phyloP scores from a whole-genome alignment of 2,113 vertebrate species.

The Psophia crepitans region DNA sequence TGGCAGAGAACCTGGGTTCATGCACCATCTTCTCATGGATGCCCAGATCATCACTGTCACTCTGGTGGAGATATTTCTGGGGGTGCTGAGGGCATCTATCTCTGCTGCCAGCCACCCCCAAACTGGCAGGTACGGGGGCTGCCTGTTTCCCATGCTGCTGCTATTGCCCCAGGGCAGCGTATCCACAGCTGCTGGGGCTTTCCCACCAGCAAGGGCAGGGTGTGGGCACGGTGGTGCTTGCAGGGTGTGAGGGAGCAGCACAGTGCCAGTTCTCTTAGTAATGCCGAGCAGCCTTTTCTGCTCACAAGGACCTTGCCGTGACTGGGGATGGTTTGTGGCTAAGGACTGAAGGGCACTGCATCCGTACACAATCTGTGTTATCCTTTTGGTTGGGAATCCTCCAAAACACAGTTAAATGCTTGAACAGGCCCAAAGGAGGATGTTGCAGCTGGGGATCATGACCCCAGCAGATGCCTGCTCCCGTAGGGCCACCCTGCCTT shows the following conservation, averaged over 20 bases:
- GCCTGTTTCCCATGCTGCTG: neutral
- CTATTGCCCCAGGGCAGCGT: neutral
- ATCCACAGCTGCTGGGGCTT: neutral
- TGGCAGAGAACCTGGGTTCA: neutral
- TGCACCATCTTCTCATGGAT: neutral
- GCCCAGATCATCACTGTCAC: neutral
- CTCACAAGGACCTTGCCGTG: fast-evolving
- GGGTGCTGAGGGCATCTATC: neutral
- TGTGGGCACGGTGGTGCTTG: fast-evolving
- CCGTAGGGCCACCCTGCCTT: neutral
- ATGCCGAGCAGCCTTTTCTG: neutral
- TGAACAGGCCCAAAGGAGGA: neutral
- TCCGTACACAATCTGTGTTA: neutral
- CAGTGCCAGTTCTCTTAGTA: neutral
- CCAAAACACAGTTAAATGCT: neutral
- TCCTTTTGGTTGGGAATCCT: neutral
- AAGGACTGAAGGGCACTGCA: neutral
- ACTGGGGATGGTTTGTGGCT: neutral
- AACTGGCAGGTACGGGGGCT: neutral
- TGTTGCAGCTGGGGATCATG: slow-evolving; percentile 12
- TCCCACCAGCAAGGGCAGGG: neutral
- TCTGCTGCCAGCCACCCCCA: neutral
- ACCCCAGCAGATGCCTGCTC: slow-evolving; percentile 12
- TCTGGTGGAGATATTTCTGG: fast-evolving
- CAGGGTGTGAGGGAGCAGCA: neutral